These are phyloP conservation scores for Drosophila punjabiensis DNA, from an alignment of 1,140 invertebrate genomes.

Conservation along the genomic window DNA sequence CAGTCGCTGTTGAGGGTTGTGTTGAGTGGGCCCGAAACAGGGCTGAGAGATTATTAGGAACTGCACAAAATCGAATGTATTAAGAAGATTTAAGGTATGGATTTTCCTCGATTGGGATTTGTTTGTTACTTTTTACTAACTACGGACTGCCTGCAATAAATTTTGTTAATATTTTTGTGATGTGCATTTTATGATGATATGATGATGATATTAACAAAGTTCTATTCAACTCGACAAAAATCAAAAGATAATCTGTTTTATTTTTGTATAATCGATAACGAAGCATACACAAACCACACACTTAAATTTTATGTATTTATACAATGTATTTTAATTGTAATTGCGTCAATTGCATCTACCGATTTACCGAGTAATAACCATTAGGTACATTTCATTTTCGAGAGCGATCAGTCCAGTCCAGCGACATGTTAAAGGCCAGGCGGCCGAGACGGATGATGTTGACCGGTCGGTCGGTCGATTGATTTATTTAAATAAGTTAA, in stretches of 20 bases:
- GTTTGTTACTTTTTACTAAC: constrained; percentile 81
- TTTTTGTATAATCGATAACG: constrained; percentile 80
- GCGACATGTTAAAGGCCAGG: not conserved
- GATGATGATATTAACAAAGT: constrained; percentile 83
- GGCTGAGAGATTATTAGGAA: constrained; percentile 46
- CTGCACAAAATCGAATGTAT: constrained; percentile 47
- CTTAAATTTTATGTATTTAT: constrained; percentile 70
- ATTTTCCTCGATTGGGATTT: constrained; percentile 74
- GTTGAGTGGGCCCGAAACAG: constrained; percentile 8
- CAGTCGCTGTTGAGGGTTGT: constrained; percentile 10
- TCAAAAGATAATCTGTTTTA: constrained; percentile 84
- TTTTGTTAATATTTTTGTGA: constrained; percentile 84
- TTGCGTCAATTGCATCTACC: constrained; percentile 53
- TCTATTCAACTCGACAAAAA: constrained; percentile 81
- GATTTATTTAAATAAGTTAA: constrained; percentile 63
- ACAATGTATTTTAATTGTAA: constrained; percentile 63
- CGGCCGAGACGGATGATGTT: constrained; percentile 11
- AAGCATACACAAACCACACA: constrained; percentile 31
- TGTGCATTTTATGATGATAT: constrained; percentile 76
- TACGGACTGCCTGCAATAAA: constrained; percentile 84
- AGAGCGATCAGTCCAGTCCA: constrained; percentile 32
- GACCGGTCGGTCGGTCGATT: constrained; percentile 14
- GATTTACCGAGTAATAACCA: constrained; percentile 33
- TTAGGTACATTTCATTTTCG: constrained; percentile 48
- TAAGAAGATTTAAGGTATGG: constrained; percentile 53